Conservation (phyloP, 2,797 vertebrate species). For the Neopelma chrysocephalum region DNA sequence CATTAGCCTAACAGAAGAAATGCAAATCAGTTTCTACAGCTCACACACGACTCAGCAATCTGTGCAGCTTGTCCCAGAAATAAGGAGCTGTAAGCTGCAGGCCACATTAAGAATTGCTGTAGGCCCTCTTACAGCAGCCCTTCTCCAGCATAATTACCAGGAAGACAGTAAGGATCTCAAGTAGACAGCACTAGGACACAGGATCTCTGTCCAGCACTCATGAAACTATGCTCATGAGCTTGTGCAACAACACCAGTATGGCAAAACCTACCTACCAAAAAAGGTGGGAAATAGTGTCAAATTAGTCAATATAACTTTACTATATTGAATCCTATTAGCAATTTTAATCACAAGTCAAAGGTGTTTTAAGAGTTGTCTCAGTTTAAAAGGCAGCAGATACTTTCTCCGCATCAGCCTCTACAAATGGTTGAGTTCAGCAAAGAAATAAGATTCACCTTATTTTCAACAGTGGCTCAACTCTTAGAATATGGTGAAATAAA, state of each 20-base stretch:
- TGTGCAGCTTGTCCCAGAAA: not conserved
- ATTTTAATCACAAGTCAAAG: not conserved
- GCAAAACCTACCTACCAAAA: not conserved
- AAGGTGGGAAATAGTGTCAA: not conserved
- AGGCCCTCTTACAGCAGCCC: not conserved
- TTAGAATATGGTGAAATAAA: slow-evolving; percentile 96
- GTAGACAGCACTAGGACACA: not conserved
- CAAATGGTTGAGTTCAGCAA: not conserved
- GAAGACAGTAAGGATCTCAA: not conserved
- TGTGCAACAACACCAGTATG: not conserved
- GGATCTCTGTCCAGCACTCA: not conserved
- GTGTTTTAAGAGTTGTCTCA: not conserved
- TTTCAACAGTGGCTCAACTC: slow-evolving; percentile 94
- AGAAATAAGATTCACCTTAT: slow-evolving; percentile 84
- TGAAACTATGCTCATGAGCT: not conserved
- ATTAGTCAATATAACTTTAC: not conserved
- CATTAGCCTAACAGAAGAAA: not conserved
- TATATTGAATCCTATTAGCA: not conserved
- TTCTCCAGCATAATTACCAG: not conserved
- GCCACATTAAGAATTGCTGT: not conserved
- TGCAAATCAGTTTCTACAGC: not conserved
- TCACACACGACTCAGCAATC: not conserved
- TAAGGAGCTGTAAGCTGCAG: not conserved
- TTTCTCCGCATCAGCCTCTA: not conserved
- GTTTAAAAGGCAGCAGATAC: not conserved